Base-by-base conservation (phyloP, 2,113 vertebrate species). In the Brachypteracias leptosomus region DNA sequence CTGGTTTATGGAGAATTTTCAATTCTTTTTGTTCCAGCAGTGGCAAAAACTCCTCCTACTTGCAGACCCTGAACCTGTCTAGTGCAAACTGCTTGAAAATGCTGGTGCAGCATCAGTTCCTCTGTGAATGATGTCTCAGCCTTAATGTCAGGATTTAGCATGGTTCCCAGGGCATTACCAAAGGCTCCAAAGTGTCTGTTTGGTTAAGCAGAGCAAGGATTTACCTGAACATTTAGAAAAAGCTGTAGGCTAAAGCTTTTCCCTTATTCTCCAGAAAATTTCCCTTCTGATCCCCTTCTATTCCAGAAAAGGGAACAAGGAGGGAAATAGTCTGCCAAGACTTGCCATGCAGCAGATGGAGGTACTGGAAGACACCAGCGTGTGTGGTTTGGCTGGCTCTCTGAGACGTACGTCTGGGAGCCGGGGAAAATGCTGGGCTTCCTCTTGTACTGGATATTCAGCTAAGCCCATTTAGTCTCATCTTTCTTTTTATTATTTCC, bases 401-500 rank as follows among this genome's bases (percentile, higher is more conserved):
- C 35, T 1, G 3, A 84, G 52, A 40, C 0, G 1, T 46, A 33
- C 33, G 19, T 61, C 62, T 70, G 16, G 6, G 59, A 88, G 35
- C 40, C 0, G 6, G 58, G 33, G 54, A 73, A 66, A 85, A 49
- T 3, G 2, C 42, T 26, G 63, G 58, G n/a, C 36, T 85, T 84
- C 54, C 40, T 91, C 25, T 25, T 49, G 13, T 66, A 42, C 42
- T 83, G 62, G 40, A 36, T 66, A 68, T 70, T 88, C 62, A 66
- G 5, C 36, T 74, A 51, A 77, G 33, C 65, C 63, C 76, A 36
- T 70, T 88, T 58, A 81, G 63, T 62, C 42, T 88, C 68, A 62
- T 74, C 67, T 90, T 96, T 88, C 40, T 70, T 86, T 33, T 80
- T 74, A 70, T 85, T 93, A 76, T 92, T 94, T 96, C 82, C 76